phyloP scores from a whole-genome alignment of 1,140 invertebrate species.

The Zeugodacus cucurbitae region DNA sequence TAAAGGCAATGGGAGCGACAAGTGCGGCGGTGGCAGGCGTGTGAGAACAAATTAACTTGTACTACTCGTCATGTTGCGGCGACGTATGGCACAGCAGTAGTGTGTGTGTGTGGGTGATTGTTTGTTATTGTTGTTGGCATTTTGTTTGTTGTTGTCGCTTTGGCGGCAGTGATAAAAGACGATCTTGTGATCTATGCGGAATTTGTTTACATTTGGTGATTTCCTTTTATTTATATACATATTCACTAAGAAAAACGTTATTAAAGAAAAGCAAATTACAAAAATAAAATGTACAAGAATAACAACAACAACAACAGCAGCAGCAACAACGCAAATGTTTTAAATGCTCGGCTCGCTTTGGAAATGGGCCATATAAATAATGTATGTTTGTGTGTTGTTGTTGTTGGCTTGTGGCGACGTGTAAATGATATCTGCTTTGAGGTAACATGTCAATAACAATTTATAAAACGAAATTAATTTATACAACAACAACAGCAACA shows the following conservation, averaged over 20 bases:
- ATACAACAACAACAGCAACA: conserved; percentile 3
- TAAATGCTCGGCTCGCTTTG: background rate
- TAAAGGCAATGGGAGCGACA: background rate
- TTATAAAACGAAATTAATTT: conserved; percentile 38
- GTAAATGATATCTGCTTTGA: conserved; percentile 21
- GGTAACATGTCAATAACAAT: conserved; percentile 35
- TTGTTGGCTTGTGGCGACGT: background rate
- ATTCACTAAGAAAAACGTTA: conserved; percentile 9
- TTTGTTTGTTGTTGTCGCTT: background rate
- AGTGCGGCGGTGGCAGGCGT: background rate
- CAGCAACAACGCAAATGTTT: background rate
- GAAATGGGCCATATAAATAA: background rate
- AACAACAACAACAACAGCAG: background rate
- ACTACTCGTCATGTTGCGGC: background rate
- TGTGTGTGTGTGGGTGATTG: background rate
- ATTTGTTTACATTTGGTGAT: conserved; percentile 27
- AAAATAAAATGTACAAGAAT: background rate
- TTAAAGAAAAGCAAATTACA: conserved; percentile 3
- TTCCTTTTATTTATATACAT: conserved; percentile 34
- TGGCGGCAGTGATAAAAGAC: conserved; percentile 35
- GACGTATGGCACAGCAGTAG: too few species aligned
- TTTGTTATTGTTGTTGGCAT: background rate
- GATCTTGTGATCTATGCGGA: conserved; percentile 27
- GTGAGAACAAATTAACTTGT: conserved; percentile 36
- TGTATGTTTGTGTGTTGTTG: background rate